These are phyloP conservation scores for Orthosia gracilis DNA, from an alignment of 2,888 invertebrate species.

Conservation along the genomic window DNA sequence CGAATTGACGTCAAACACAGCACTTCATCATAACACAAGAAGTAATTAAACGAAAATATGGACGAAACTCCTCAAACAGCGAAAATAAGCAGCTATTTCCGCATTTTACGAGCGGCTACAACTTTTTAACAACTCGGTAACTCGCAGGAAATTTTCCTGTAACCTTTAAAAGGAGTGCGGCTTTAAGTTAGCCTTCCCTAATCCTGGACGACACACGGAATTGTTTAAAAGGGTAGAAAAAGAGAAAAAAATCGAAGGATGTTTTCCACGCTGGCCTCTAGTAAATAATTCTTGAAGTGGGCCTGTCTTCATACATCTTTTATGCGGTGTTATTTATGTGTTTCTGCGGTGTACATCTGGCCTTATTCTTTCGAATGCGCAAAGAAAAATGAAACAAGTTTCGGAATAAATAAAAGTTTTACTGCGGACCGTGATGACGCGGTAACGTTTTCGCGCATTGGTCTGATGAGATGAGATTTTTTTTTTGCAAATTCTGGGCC, in stretches of 20 bases:
- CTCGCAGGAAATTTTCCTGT: slow-evolving; percentile 36
- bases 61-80: slow-evolving; percentile 44
- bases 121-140: slow-evolving; percentile 56
- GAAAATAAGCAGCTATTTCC: slow-evolving; percentile 47
- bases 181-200: slow-evolving; percentile 47
- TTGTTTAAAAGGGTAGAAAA: slow-evolving; percentile 63
- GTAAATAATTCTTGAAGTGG: slow-evolving; percentile 79
- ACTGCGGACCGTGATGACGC: slow-evolving; percentile 80
- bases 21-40: slow-evolving; percentile 11
- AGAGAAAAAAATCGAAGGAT: slow-evolving; percentile 56
- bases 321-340: slow-evolving; percentile 81
- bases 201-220: slow-evolving; percentile 57
- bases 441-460: slow-evolving; percentile 78
- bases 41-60: slow-evolving; percentile 53
- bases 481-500: slow-evolving; percentile 1
- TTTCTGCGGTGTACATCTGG: slow-evolving; percentile 70
- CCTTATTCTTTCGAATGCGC: slow-evolving; percentile 75
- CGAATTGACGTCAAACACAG: background rate
- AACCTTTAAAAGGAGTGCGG: slow-evolving; percentile 51
- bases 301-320: slow-evolving; percentile 81
- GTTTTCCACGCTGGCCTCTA: slow-evolving; percentile 37
- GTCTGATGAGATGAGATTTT: slow-evolving; percentile 66
- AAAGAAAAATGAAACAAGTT: slow-evolving; percentile 89
- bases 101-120: slow-evolving; percentile 42
- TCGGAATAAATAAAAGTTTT: slow-evolving; percentile 88